Evolutionary conservation across 2,797 vertebrate species (phyloP), one percentile per base, ranked within the genome.

Genomic region (Agapornis canus): DNA sequence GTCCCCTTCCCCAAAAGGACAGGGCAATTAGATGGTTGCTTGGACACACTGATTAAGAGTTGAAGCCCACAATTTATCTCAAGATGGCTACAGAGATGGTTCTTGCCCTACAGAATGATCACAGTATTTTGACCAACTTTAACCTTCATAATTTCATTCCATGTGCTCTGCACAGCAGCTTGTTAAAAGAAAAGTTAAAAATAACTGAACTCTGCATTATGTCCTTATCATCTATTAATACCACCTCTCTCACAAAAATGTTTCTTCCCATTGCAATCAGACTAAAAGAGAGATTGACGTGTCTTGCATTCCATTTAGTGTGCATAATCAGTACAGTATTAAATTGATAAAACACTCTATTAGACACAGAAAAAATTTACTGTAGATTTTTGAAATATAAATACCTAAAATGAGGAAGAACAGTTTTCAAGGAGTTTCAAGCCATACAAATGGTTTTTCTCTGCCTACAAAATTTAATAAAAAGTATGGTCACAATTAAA

Each of bases 161-260:
- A 83, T 65, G 45, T 37, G 39, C 89, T 93, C 85, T 90, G 45
- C 75, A 83, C 40, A 93, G 82, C 75, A 83, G 75, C 60, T 94
- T 96, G 68, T 94, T 96, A 96, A 94, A 95, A 92, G 72, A 77
- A 95, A 94, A 94, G 92, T 93, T 96, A 97, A 97, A 97, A 96
- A 96, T 97, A 97, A 93, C 91, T 80, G 78, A 96, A 94, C 60
- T 86, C 94, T 85, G 66, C 57, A 69, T 96, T 96, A 91, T 92
- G 69, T 86, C 83, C 87, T 92, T 95, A 94, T 96, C 70, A 79
- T 95, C 94, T 97, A 96, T 95, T 97, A 95, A 96, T 94, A 95
- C 56, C 54, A n/a, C 42, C 73, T 92, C 88, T 95, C 90, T 81
- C 86, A 61, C 27, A 87, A 94, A 93, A 94, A 91, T 1, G 15